Percentiles rank a stretch among this genome's conserved stretches.
Conservation (phyloP, 2,888 invertebrate species). For the Netelia inedita region DNA sequence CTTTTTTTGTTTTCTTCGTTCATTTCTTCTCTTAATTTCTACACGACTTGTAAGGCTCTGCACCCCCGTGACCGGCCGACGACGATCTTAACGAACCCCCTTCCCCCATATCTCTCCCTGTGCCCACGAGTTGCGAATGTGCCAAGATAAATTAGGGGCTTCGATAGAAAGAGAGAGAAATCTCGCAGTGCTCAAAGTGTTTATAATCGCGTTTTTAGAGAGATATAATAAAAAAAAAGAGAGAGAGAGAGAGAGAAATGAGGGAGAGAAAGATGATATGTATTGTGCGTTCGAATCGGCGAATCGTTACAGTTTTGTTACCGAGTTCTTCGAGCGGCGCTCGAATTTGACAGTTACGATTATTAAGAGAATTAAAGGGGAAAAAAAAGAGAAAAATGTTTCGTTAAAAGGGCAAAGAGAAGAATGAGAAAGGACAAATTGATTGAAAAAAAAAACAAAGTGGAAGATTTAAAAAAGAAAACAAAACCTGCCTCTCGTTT, state of each 20-base stretch:
- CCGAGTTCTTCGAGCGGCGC: slow-evolving; percentile 58
- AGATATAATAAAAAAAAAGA: neutral
- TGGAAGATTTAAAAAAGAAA: slow-evolving; percentile 10
- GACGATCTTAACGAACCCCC: neutral
- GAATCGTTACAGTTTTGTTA: slow-evolving; percentile 54
- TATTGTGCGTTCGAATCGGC: slow-evolving; percentile 28
- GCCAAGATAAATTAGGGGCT: slow-evolving; percentile 48
- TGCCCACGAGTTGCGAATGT: slow-evolving; percentile 37
- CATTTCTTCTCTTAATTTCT: slow-evolving; percentile 69
- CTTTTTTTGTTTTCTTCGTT: slow-evolving; percentile 47
- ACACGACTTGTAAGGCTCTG: slow-evolving; percentile 70
- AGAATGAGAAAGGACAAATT: slow-evolving; percentile 16
- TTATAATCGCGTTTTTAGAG: slow-evolving; percentile 36
- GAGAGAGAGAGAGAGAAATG: slow-evolving; percentile 2
- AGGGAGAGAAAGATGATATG: slow-evolving; percentile 31
- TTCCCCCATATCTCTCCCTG: neutral
- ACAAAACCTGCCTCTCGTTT: slow-evolving; percentile 29
- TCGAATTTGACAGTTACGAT: slow-evolving; percentile 49
- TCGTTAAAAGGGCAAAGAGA: neutral
- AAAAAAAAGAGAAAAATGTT: neutral
- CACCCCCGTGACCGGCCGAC: slow-evolving; percentile 58
- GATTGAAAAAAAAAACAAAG: slow-evolving; percentile 28
- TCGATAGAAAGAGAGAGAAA: slow-evolving; percentile 9
- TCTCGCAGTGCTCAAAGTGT: slow-evolving; percentile 23
- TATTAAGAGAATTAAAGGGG: neutral